Evolutionary conservation across 2,113 vertebrate species (phyloP), one percentile per base, ranked within the genome.

Genomic region (Ancistrus triradiatus): DNA sequence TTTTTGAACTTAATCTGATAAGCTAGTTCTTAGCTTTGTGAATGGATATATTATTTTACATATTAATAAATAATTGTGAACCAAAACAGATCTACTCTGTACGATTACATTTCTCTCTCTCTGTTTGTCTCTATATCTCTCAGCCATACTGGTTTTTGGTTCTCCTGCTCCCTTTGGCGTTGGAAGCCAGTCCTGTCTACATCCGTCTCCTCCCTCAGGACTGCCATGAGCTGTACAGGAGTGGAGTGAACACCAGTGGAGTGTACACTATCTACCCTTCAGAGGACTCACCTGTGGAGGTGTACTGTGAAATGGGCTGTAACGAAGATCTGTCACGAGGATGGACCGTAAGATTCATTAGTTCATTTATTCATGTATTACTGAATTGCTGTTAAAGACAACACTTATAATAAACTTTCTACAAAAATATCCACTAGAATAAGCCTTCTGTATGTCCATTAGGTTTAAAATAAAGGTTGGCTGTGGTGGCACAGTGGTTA

Each of bases 271-370:
- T 92, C 74, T 90, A 85, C 66, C 91, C 86, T 0, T 69, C 78
- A 0, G 85, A 85, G 27, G 77, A 67, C 3, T 52, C 72, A 6
- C 86, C 88, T 0, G 73, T 91, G 53, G 75, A 85, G 0, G 89
- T 89, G 63, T 88, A 84, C 80, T 91, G 90, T 18, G 89, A 92
- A 69, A 89, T 91, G 87, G 83, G 27, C 63, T 66, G 63, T 10
- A 1, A 37, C 5, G 40, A 40, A 2, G 17, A 43, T 13, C 2
- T 7, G 74, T 49, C 86, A 80, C 0, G 82, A 87, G 0, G 83
- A 83, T 84, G 81, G 80, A 84, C 78, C 2, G 80, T 84, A 51
- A 66, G 77, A 59, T 9, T 28, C 9, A 14, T 5, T 28, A 1
- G 2, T 42, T 44, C 43, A 11, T 18, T 19, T 18, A 4, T 9